Evolutionary conservation across 2,113 vertebrate species (phyloP).

Genomic region (Scomber japonicus): DNA sequence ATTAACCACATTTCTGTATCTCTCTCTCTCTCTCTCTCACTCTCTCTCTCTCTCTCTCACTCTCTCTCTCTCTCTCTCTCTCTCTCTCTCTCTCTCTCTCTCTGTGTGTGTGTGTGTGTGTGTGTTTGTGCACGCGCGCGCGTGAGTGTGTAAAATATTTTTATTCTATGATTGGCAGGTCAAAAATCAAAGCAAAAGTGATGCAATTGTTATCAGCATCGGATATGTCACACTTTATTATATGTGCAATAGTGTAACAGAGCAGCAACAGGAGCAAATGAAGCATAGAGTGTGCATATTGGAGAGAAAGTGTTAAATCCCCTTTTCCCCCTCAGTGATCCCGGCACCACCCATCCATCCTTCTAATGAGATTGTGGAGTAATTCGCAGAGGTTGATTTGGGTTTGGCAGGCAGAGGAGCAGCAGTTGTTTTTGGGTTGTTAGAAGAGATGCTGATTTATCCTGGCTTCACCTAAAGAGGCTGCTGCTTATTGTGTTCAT

Average conservation of each 20-base stretch:
- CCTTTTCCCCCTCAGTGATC: slow-evolving; percentile 34
- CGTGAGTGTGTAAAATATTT: too few species aligned
- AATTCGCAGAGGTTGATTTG: slow-evolving; percentile 27
- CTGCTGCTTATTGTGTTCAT: slow-evolving; percentile 24
- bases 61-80: too few species aligned
- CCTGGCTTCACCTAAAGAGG: slow-evolving; percentile 11
- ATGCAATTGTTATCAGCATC: not conserved
- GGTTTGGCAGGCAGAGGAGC: not conserved
- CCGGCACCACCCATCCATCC: slow-evolving; percentile 78
- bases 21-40: too few species aligned
- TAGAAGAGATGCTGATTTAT: not conserved
- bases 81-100: too few species aligned
- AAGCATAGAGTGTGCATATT: not conserved
- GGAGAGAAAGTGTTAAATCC: slow-evolving; percentile 61
- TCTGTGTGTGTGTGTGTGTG: too few species aligned
- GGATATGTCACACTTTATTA: not conserved
- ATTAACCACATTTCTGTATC: not conserved
- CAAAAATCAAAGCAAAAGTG: not conserved
- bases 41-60: too few species aligned
- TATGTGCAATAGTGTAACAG: not conserved
- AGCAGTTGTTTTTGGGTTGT: not conserved
- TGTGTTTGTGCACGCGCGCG: not conserved
- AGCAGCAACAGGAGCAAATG: slow-evolving; percentile 4
- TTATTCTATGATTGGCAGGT: too few species aligned
- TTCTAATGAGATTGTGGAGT: slow-evolving; percentile 55